A percentile compares a stretch with the other conserved stretches of the same genome.
Conservation (phyloP, 2,113 vertebrate genomes). For the Leptocoma aspasia region DNA sequence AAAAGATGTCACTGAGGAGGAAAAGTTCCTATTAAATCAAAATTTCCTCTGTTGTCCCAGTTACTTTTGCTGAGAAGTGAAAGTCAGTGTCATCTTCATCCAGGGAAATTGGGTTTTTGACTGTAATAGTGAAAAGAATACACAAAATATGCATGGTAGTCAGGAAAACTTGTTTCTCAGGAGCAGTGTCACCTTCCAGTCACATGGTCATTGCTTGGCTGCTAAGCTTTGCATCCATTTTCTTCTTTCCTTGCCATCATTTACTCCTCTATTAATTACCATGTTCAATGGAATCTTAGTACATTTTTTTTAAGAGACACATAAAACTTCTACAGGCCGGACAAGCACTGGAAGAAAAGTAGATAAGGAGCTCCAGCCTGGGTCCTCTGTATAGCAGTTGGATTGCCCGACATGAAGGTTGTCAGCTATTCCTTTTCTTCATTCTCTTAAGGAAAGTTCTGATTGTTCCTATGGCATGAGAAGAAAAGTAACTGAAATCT, state of each 20-base stretch:
- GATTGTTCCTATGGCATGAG: background rate
- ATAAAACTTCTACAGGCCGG: background rate
- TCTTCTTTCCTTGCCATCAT: background rate
- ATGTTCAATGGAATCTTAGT: background rate
- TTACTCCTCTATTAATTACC: background rate
- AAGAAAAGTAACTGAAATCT: background rate
- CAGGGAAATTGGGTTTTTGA: background rate
- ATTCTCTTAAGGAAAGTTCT: background rate
- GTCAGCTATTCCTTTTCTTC: background rate
- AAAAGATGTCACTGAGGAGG: constrained; percentile 19
- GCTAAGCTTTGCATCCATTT: background rate
- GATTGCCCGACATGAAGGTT: background rate
- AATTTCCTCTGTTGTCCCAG: background rate
- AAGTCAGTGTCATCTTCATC: background rate
- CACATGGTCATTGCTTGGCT: background rate
- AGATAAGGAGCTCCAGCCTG: background rate
- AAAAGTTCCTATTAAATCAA: constrained; percentile 43
- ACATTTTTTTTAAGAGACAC: background rate
- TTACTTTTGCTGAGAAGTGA: constrained; percentile 4
- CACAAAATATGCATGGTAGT: background rate
- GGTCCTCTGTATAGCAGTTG: background rate
- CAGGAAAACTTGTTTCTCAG: background rate
- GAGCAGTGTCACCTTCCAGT: background rate
- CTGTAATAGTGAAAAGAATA: background rate
- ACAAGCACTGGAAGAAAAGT: background rate